A percentile compares a stretch with the other conserved stretches of the same genome.
phyloP scores from a whole-genome alignment of 2,888 invertebrate genomes.

The Deilephila elpenor region DNA sequence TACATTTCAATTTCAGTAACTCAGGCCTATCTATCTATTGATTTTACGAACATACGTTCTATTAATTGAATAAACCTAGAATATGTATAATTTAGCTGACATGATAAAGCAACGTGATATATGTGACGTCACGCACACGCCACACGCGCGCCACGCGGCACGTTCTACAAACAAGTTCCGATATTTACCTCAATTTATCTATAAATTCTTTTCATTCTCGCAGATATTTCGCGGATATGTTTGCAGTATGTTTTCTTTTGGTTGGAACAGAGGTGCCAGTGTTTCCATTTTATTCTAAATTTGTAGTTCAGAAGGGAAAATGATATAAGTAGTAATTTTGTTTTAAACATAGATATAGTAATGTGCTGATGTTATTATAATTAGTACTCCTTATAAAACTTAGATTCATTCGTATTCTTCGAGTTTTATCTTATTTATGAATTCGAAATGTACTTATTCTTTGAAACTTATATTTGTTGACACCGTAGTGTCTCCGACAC shows the following conservation, averaged over 20 bases:
- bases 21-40: background rate
- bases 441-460: background rate
- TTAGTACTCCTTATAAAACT: too few species aligned
- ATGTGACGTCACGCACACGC: constrained; percentile 12
- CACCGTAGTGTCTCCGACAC: background rate
- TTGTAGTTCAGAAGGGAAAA: too few species aligned
- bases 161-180: constrained; percentile 11
- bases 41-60: background rate
- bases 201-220: background rate
- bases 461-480: background rate
- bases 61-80: too few species aligned
- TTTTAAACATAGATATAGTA: too few species aligned
- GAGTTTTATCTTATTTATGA: too few species aligned
- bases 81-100: too few species aligned
- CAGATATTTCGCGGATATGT: background rate
- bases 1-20: too few species aligned
- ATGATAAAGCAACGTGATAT: background rate
- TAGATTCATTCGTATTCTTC: too few species aligned
- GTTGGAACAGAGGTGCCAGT: background rate
- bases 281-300: background rate
- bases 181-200: background rate
- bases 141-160: constrained; percentile 13
- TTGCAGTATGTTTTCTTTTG: background rate
- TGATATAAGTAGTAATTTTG: too few species aligned
- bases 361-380: too few species aligned